A percentile compares a stretch with the other conserved stretches of the same genome.
phyloP scores from a whole-genome alignment of 2,888 invertebrate species.

The Oscheius sp. region DNA sequence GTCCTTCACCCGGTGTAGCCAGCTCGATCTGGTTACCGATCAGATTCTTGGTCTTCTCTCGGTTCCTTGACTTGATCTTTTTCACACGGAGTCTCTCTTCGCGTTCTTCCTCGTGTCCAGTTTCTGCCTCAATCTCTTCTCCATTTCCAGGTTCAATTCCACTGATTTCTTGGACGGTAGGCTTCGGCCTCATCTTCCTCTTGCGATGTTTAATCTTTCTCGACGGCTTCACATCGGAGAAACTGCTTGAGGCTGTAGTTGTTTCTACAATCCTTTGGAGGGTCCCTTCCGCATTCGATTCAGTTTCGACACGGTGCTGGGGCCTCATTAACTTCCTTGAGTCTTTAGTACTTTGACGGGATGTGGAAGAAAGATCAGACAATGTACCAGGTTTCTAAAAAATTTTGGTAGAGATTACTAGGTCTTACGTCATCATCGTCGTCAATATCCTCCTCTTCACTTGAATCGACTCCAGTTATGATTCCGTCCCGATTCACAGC shows the following conservation, averaged over 20 bases:
- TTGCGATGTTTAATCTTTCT: not conserved
- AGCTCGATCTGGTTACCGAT: not conserved
- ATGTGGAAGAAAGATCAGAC: too few relatives aligned
- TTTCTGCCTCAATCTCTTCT: not conserved
- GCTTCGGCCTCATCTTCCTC: not conserved
- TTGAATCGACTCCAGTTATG: not conserved
- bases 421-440: not conserved
- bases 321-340: too few relatives aligned
- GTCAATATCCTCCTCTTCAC: conserved; percentile 15
- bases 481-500: conserved; percentile 3
- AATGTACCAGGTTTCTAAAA: too few relatives aligned
- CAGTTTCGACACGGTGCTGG: too few relatives aligned
- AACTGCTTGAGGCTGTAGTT: not conserved
- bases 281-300: not conserved
- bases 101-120: not conserved
- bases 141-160: not conserved
- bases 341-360: too few relatives aligned
- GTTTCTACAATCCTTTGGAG: too few relatives aligned
- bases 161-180: not conserved
- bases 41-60: not conserved
- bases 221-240: not conserved
- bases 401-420: too few relatives aligned
- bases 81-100: not conserved
- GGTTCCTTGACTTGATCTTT: not conserved
- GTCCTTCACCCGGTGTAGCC: not conserved